Percentiles rank a stretch among this genome's conserved stretches.
These are phyloP conservation scores for Drosophila littoralis DNA, from an alignment of 1,140 invertebrate species.

Conservation along the genomic window DNA sequence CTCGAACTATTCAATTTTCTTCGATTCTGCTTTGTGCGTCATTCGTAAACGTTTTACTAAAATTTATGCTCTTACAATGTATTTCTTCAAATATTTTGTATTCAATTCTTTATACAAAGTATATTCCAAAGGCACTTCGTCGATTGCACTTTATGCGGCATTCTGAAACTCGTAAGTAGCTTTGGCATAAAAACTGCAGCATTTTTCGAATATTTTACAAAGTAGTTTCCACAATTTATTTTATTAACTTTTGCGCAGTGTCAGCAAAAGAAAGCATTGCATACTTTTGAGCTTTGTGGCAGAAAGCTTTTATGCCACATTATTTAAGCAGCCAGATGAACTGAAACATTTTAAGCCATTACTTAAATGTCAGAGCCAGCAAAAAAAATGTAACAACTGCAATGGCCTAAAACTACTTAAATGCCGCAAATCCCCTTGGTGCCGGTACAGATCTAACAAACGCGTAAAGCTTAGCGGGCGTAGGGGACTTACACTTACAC, in stretches of 20 bases:
- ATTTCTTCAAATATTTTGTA: too few relatives aligned
- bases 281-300: conserved; percentile 24
- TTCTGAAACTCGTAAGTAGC: background rate
- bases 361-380: conserved; percentile 62
- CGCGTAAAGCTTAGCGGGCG: conserved; percentile 1
- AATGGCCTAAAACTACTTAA: conserved; percentile 73
- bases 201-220: background rate
- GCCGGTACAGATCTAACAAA: conserved; percentile 36
- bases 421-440: conserved; percentile 56
- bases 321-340: conserved; percentile 46
- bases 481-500: background rate
- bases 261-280: conserved; percentile 18
- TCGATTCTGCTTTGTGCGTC: background rate
- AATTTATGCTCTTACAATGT: background rate
- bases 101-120: background rate
- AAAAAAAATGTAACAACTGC: conserved; percentile 32
- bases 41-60: background rate
- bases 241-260: conserved; percentile 20
- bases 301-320: conserved; percentile 39
- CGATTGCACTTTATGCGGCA: background rate
- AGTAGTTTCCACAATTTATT: conserved; percentile 3
- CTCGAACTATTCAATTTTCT: background rate
- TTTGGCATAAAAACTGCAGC: background rate
- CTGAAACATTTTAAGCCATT: conserved; percentile 77
- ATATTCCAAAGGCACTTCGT: background rate